Evolutionary conservation across 2,797 vertebrate species (phyloP).

Genomic region (Pipistrellus kuhlii): DNA sequence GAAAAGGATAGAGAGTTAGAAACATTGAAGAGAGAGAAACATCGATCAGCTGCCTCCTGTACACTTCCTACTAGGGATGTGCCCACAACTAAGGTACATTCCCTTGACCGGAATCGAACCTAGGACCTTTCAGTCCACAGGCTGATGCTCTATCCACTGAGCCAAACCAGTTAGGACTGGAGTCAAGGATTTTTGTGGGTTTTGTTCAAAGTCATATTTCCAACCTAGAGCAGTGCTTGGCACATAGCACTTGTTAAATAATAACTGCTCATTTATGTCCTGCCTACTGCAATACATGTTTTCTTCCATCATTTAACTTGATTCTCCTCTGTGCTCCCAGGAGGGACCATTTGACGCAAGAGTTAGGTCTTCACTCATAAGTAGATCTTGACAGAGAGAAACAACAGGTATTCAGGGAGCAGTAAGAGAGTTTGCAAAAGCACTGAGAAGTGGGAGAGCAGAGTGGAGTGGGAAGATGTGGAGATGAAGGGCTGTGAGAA

Average conservation of each 20-base stretch:
- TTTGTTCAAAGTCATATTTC: neutral
- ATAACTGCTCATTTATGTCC: neutral
- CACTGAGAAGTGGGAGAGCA: neutral
- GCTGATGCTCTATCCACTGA: too few relatives aligned
- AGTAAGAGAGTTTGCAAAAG: neutral
- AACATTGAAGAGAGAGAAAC: too few relatives aligned
- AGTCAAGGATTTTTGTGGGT: neutral
- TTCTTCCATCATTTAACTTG: neutral
- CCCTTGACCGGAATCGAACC: too few relatives aligned
- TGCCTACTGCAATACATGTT: neutral
- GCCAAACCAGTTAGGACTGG: neutral
- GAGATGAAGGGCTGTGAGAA: neutral
- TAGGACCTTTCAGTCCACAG: too few relatives aligned
- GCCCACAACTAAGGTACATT: too few relatives aligned
- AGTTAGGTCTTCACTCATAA: neutral
- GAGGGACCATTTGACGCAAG: neutral
- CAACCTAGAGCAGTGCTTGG: neutral
- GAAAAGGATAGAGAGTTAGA: too few relatives aligned
- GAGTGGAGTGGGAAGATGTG: neutral
- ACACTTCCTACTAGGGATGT: too few relatives aligned
- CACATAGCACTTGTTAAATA: neutral
- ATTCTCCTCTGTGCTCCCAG: neutral
- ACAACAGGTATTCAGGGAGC: neutral
- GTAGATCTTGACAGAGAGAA: neutral
- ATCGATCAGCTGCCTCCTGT: too few relatives aligned